These are phyloP conservation scores for Aporophyla lueneburgensis DNA, from an alignment of 2,888 invertebrate species.

Conservation along the genomic window DNA sequence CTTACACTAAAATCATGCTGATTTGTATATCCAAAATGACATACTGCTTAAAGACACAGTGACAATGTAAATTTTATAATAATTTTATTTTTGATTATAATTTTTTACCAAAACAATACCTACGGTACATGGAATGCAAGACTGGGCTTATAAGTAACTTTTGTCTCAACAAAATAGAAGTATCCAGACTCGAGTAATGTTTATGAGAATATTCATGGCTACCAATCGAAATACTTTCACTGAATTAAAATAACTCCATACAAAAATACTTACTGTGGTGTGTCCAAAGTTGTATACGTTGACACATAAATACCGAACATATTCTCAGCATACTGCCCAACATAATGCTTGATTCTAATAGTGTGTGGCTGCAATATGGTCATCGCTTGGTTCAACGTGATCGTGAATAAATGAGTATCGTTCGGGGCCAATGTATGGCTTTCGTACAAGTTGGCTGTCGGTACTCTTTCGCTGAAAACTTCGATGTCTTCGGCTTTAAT, in stretches of 20 bases:
- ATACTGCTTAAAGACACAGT: not conserved
- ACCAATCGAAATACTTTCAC: conserved; percentile 16
- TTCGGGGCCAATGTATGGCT: conserved; percentile 70
- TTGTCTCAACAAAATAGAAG: not conserved
- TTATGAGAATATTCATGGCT: not conserved
- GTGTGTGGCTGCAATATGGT: conserved; percentile 81
- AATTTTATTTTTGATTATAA: not conserved
- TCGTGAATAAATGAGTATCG: conserved; percentile 88
- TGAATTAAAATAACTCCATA: conserved; percentile 20
- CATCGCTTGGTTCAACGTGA: conserved; percentile 81
- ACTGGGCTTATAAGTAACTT: not conserved
- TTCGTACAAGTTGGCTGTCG: conserved; percentile 65
- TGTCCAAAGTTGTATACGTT: conserved; percentile 81
- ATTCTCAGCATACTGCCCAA: conserved; percentile 89
- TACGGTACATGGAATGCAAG: not conserved
- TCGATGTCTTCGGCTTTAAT: conserved; percentile 71
- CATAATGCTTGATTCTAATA: conserved; percentile 89
- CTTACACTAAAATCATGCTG: not conserved
- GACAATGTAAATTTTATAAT: not conserved
- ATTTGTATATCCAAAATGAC: not conserved
- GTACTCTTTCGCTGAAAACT: conserved; percentile 67
- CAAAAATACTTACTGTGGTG: conserved; percentile 77
- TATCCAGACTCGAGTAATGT: not conserved
- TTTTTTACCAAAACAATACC: not conserved
- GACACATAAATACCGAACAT: conserved; percentile 92